A percentile compares a stretch with the other conserved stretches of the same genome.
Evolutionary conservation across 2,797 vertebrate species (phyloP).

Genomic region (Acanthis flammea): DNA sequence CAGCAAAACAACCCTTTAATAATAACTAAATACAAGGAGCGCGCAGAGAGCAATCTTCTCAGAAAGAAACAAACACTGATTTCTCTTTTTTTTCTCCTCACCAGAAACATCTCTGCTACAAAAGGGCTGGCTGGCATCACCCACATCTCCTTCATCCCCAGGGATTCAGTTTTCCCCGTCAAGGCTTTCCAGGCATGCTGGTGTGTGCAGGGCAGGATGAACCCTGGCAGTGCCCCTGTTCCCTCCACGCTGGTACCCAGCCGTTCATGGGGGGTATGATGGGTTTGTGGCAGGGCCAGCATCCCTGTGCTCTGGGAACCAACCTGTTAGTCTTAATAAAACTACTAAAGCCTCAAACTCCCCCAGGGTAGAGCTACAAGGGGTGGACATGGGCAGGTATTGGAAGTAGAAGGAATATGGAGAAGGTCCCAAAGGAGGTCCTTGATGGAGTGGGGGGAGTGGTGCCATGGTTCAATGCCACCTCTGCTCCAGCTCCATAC

Average conservation of each 20-base stretch:
- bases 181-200: not conserved
- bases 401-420: not conserved
- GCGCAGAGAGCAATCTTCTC: slow-evolving; percentile 5
- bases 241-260: fast-evolving
- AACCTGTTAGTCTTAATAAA: not conserved
- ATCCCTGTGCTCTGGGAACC: not conserved
- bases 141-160: fast-evolving
- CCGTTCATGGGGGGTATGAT: fast-evolving
- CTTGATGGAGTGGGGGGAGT: not conserved
- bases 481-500: not conserved
- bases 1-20: slow-evolving; percentile 66
- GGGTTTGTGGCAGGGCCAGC: not conserved
- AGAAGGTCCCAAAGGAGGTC: not conserved
- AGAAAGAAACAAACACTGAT: slow-evolving; percentile 59
- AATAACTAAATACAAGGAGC: slow-evolving; percentile 49
- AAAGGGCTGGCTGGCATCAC: not conserved
- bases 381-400: not conserved
- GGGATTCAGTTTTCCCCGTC: not conserved
- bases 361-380: not conserved
- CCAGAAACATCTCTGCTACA: not conserved
- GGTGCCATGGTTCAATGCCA: not conserved
- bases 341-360: not conserved
- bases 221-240: not conserved
- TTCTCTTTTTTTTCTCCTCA: not conserved
- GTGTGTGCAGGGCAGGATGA: not conserved